Conservation (phyloP, 2,888 invertebrate genomes). For the Andrena camellia region DNA sequence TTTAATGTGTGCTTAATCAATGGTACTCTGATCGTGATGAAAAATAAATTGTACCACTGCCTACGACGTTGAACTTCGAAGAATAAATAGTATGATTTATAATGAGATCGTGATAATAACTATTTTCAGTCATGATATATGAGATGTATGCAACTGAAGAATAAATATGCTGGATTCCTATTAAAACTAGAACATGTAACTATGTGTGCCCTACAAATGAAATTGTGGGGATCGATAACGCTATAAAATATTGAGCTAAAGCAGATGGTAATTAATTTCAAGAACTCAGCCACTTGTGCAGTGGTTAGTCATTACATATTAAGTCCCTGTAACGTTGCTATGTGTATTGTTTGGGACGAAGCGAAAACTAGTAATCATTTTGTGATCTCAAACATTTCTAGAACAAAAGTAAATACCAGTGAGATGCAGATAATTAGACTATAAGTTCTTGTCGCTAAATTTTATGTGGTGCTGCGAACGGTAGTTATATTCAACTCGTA, state of each 20-base stretch:
- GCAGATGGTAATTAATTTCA: constrained; percentile 17
- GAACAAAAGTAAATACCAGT: constrained; percentile 9
- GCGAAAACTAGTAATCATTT: constrained; percentile 29
- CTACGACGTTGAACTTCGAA: neutral
- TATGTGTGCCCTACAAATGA: constrained; percentile 6
- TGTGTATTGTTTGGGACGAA: constrained; percentile 15
- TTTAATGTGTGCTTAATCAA: neutral
- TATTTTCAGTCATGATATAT: neutral
- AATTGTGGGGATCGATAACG: constrained; percentile 3
- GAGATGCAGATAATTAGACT: constrained; percentile 11
- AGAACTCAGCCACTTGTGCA: constrained; percentile 22
- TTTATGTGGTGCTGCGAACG: neutral
- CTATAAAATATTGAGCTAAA: constrained; percentile 7
- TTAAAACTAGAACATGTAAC: constrained; percentile 12
- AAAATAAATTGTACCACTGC: neutral
- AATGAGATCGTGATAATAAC: neutral
- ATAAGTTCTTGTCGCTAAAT: neutral
- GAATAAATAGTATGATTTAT: neutral
- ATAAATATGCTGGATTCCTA: neutral
- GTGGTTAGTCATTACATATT: constrained; percentile 1
- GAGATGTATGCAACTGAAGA: constrained; percentile 10
- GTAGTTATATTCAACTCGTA: constrained; percentile 80
- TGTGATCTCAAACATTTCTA: constrained; percentile 19
- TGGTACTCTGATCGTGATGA: neutral
- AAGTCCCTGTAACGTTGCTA: constrained; percentile 16